A percentile compares a stretch with the other conserved stretches of the same genome.
Evolutionary conservation across 2,888 invertebrate genomes (phyloP).

Genomic region (Eupithecia insigniata): DNA sequence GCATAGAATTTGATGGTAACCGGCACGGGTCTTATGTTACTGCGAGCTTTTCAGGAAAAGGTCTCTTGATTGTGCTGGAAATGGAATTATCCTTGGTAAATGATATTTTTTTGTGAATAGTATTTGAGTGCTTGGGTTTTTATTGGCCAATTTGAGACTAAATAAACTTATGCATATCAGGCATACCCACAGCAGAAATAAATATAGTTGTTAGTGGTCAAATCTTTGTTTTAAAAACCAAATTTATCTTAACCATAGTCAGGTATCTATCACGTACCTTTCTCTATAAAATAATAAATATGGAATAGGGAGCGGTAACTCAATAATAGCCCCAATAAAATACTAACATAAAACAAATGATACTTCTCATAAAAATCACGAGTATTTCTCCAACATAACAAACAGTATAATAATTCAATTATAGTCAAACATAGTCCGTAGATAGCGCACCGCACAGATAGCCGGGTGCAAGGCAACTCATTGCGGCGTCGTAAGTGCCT

Average conservation of each 20-base stretch:
- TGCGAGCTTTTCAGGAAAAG: slow-evolving; percentile 44
- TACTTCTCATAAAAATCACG: neutral
- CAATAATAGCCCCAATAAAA: neutral
- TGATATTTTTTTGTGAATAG: slow-evolving; percentile 23
- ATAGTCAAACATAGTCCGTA: slow-evolving; percentile 17
- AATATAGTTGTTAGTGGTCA: neutral
- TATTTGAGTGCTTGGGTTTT: slow-evolving; percentile 1
- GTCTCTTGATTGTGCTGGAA: slow-evolving; percentile 43
- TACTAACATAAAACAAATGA: neutral
- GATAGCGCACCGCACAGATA: slow-evolving; percentile 17
- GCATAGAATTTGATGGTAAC: slow-evolving; percentile 79
- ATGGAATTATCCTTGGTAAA: slow-evolving; percentile 41
- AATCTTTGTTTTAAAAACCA: neutral
- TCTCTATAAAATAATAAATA: neutral
- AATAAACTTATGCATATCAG: neutral
- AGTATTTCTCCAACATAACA: neutral
- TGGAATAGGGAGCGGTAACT: neutral
- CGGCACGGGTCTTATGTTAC: slow-evolving; percentile 52
- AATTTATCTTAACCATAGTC: neutral
- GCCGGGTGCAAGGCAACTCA: slow-evolving; percentile 55
- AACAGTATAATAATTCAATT: slow-evolving; percentile 19
- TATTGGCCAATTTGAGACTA: neutral
- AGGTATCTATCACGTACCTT: neutral
- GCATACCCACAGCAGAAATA: neutral
- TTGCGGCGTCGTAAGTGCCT: slow-evolving; percentile 75